Conservation (phyloP, 2,113 vertebrate species). For the Eulemur rufifrons region DNA sequence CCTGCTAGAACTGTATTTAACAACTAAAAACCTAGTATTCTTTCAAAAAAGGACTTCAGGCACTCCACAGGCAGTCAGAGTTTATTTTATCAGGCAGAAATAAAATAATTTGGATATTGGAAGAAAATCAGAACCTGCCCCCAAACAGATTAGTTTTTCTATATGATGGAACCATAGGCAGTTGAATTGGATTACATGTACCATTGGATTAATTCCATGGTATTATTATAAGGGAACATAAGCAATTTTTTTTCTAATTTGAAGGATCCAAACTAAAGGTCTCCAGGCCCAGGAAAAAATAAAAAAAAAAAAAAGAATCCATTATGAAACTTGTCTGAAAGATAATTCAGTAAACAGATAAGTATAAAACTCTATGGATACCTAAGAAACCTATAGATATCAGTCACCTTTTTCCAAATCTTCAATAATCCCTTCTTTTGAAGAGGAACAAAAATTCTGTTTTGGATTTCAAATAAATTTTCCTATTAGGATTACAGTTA, state of each 20-base stretch:
- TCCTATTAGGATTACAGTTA: conserved; percentile 42
- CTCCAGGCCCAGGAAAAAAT: too few relatives aligned
- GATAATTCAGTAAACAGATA: neutral
- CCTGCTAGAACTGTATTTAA: neutral
- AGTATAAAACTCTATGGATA: neutral
- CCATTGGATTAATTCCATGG: conserved; percentile 50
- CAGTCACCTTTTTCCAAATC: neutral
- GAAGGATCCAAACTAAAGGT: neutral
- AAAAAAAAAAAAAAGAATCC: neutral
- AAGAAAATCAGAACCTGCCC: conserved; percentile 47
- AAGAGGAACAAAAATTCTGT: conserved; percentile 27
- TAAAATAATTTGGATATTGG: neutral
- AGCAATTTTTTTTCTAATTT: conserved; percentile 33
- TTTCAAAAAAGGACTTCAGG: neutral
- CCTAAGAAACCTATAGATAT: neutral
- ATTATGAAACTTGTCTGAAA: conserved; percentile 14
- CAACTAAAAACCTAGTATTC: neutral
- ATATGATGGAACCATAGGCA: neutral
- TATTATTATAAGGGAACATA: neutral
- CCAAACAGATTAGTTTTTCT: conserved; percentile 13
- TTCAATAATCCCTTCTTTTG: neutral
- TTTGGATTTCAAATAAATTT: neutral
- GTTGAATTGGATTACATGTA: conserved; percentile 46
- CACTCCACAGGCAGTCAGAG: neutral
- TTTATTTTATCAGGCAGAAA: conserved; percentile 43